Percentiles rank a stretch among this genome's conserved stretches.
Evolutionary conservation across 1,140 invertebrate genomes (phyloP).

Genomic region (Bombus pascuorum): DNA sequence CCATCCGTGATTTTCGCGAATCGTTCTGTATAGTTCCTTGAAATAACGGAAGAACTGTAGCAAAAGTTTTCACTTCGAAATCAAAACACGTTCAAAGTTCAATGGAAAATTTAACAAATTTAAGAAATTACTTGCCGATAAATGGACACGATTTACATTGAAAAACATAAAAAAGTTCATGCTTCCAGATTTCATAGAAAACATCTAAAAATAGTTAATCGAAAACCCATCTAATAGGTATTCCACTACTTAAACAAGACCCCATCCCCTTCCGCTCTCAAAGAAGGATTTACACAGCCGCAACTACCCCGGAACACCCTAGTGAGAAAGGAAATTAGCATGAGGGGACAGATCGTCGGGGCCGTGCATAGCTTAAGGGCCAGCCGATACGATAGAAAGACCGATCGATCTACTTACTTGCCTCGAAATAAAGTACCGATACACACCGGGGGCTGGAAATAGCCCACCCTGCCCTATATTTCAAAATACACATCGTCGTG

Average conservation of each 20-base stretch:
- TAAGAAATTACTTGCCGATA: no score
- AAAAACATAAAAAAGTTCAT: no score
- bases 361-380: not conserved
- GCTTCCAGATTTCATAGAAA: not conserved
- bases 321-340: slow-evolving; percentile 22
- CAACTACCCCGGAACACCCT: not conserved
- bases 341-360: not conserved
- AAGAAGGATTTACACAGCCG: not conserved
- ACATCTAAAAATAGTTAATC: not conserved
- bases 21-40: not conserved
- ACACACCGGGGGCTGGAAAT: slow-evolving; percentile 43
- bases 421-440: slow-evolving; percentile 49
- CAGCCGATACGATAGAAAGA: not conserved
- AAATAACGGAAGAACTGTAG: not conserved
- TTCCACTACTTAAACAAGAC: not conserved
- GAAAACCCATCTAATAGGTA: not conserved
- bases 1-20: not conserved
- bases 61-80: not conserved
- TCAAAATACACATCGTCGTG: slow-evolving; percentile 43
- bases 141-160: no score
- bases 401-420: slow-evolving; percentile 31
- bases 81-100: not conserved
- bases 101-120: no score
- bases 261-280: not conserved
- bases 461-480: slow-evolving; percentile 57